Evolutionary conservation across 2,113 vertebrate genomes (phyloP).

Genomic region (Mormyrus lacerda): DNA sequence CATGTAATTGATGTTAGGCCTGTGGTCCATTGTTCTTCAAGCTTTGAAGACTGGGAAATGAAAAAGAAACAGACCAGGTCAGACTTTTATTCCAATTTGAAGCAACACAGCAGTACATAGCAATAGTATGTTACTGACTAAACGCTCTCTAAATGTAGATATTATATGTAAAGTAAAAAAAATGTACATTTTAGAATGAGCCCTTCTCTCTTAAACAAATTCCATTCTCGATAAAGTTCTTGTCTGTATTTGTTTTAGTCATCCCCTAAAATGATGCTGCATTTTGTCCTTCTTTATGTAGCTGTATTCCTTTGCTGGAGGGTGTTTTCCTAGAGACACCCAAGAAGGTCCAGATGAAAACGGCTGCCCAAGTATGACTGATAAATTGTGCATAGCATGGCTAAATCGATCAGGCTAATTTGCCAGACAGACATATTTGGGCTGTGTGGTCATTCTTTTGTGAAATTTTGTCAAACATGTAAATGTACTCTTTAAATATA

Average conservation of each 20-base stretch:
- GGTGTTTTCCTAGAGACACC: neutral
- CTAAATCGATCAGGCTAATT: neutral
- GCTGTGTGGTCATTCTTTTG: neutral
- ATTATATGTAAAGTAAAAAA: neutral
- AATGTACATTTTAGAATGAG: neutral
- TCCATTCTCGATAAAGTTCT: neutral
- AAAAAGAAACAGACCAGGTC: no score
- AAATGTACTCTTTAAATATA: neutral
- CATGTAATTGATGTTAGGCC: slow-evolving; percentile 26
- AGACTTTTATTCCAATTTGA: neutral
- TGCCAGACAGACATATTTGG: neutral
- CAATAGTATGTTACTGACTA: neutral
- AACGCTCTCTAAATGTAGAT: neutral
- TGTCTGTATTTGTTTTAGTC: neutral
- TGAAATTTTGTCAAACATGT: neutral
- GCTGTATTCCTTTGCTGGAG: neutral
- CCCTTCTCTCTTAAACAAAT: neutral
- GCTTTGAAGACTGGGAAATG: neutral
- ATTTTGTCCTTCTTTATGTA: neutral
- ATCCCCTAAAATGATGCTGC: neutral
- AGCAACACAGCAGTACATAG: neutral
- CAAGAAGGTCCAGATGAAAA: neutral
- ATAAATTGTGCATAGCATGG: neutral
- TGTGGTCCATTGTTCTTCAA: slow-evolving; percentile 36
- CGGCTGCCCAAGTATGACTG: neutral